Base-by-base conservation (phyloP, 2,797 vertebrate genomes). In the Sardinella longiceps region DNA sequence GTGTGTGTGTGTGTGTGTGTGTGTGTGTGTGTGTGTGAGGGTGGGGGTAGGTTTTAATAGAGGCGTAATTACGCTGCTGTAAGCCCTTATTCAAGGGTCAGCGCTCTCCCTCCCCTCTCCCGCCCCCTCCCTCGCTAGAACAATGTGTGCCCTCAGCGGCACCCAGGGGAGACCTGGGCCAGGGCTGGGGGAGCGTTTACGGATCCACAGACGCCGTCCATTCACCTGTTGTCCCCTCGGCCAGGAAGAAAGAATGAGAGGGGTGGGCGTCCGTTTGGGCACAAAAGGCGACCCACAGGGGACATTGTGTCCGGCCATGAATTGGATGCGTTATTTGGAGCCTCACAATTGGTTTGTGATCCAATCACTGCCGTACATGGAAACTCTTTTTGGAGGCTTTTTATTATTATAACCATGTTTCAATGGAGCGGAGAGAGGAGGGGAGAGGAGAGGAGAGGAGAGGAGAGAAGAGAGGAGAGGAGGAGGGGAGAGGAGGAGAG, bases 31-130 rank as follows among this genome's bases (percentile, higher is more conserved):
- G 66, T 20, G 14, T 1, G 30, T 20, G 66, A 6, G 30, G 2
- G 66, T 12, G 66, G 89, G 82, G 87, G 90, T 83, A 87, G 90
- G 87, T 43, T 77, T 77, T 77, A 77, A 77, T 77, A 83, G 43
- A 58, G 83, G 82, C 89, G 88, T 94, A 92, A 95, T 92, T 94
- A 91, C 83, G 83, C 82, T 85, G 53, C 84, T 84, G 86, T 77
- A 77, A 77, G 86, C 89, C 90, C 89, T 86, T 89, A 89, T 89
- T 86, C 90, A 91, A 89, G 87, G 84, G 87, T 89, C 87, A 87
- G 82, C 37, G 70, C 56, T 87, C 70, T 23, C 48, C 63, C 37
- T 84, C 81, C 58, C 58, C 83, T 82, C 81, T 74, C 33, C 39
- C 50, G 1, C 85, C 82, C 84, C 60, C 46, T 39, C 84, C 60